Evolutionary conservation across 2,888 invertebrate genomes (phyloP).

Genomic region (Agelastica alni): DNA sequence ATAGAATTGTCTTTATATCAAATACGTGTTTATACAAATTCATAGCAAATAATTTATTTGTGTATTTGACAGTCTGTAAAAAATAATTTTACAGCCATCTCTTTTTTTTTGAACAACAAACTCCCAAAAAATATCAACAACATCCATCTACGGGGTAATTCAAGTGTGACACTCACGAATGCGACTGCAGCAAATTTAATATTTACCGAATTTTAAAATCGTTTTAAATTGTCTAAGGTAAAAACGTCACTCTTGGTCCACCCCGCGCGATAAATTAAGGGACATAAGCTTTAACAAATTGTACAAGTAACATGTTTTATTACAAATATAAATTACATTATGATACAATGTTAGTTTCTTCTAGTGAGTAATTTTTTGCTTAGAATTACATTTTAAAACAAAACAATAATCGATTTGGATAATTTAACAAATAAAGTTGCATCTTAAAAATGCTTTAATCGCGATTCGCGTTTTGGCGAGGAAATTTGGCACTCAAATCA

Average conservation of each 20-base stretch:
- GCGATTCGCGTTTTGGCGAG: too few relatives aligned
- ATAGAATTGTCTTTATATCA: slow-evolving; percentile 30
- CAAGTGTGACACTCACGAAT: too few relatives aligned
- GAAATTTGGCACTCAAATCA: too few relatives aligned
- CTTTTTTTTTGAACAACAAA: slow-evolving; percentile 3
- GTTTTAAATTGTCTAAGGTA: too few relatives aligned
- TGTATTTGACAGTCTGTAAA: slow-evolving; percentile 45
- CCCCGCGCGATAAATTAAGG: slow-evolving; percentile 8
- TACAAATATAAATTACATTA: slow-evolving; percentile 41
- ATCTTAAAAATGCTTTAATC: not conserved
- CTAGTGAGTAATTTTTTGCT: not conserved
- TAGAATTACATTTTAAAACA: not conserved
- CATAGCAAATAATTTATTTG: slow-evolving; percentile 50
- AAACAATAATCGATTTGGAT: not conserved
- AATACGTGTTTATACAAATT: slow-evolving; percentile 43
- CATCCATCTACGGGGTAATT: slow-evolving; percentile 4
- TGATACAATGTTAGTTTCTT: slow-evolving; percentile 24
- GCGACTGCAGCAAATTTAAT: too few relatives aligned
- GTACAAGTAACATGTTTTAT: slow-evolving; percentile 47
- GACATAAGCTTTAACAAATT: slow-evolving; percentile 44
- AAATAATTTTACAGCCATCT: slow-evolving; percentile 43
- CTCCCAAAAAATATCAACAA: slow-evolving; percentile 11
- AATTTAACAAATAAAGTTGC: not conserved
- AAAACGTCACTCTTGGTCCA: not conserved
- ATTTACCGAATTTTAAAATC: too few relatives aligned